A percentile compares a stretch with the other conserved stretches of the same genome.
Evolutionary conservation across 92 coral and sea anemone genomes (phyloP).

Genomic region (Paramuricea clavata): DNA sequence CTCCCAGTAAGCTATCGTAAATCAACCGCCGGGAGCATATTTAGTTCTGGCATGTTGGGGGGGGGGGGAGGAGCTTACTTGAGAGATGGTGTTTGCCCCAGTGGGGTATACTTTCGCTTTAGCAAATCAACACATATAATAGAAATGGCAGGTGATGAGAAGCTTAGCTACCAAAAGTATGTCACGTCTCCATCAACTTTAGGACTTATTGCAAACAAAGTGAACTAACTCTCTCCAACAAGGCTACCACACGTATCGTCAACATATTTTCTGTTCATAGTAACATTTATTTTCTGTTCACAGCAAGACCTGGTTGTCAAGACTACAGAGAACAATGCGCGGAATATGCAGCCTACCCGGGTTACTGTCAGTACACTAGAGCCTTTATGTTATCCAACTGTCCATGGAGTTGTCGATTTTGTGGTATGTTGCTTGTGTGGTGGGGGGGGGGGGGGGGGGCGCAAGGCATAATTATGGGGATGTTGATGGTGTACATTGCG

Average conservation of each 20-base stretch:
- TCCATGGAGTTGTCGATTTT: conserved; percentile 28
- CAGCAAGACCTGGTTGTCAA: not conserved
- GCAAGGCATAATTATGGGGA: not conserved
- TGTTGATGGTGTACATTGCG: too few relatives aligned
- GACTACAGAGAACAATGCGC: conserved; percentile 33
- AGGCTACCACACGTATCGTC: too few relatives aligned
- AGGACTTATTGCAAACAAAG: too few relatives aligned
- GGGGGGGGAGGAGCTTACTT: too few relatives aligned
- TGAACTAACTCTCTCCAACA: too few relatives aligned
- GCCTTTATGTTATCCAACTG: conserved; percentile 17
- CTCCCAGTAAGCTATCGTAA: conserved; percentile 10
- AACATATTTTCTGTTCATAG: not conserved
- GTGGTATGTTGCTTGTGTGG: conserved; percentile 20
- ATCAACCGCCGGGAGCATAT: not conserved
- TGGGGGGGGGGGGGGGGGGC: not conserved
- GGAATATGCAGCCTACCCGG: not conserved
- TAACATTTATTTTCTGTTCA: not conserved
- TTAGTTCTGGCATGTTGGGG: too few relatives aligned
- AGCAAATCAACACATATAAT: not conserved
- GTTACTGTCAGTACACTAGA: conserved; percentile 36
- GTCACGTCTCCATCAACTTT: too few relatives aligned
- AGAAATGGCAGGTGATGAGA: not conserved
- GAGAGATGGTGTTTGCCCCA: too few relatives aligned
- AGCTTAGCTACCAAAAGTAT: too few relatives aligned
- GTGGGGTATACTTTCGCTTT: not conserved